phyloP scores from a whole-genome alignment of 2,797 vertebrate species.

The Myripristis jacobus region DNA sequence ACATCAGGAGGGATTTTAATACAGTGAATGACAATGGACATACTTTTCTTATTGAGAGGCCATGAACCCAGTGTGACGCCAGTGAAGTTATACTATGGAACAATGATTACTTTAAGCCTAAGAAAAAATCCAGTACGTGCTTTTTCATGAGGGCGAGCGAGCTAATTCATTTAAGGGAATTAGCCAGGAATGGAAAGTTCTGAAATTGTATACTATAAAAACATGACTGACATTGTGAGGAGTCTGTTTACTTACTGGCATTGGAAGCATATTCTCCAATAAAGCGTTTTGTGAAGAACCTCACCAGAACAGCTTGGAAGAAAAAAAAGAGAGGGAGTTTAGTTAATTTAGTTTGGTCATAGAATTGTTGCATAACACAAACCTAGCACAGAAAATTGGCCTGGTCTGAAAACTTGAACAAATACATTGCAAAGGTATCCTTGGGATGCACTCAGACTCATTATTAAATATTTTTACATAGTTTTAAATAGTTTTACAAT shows the following conservation, averaged over 20 bases:
- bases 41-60: conserved; percentile 28
- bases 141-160: conserved; percentile 50
- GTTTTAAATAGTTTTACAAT: too few species aligned
- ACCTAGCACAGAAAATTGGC: neutral
- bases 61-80: conserved; percentile 46
- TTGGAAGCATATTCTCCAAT: conserved; percentile 83
- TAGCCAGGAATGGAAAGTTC: conserved; percentile 51
- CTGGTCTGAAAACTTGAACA: neutral
- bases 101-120: conserved; percentile 60
- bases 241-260: conserved; percentile 70
- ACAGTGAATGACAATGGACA: conserved; percentile 36
- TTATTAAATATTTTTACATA: too few species aligned
- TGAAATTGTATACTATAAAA: conserved; percentile 34
- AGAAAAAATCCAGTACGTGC: conserved; percentile 47
- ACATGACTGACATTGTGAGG: conserved; percentile 60
- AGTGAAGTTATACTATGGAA: conserved; percentile 51
- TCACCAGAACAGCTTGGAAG: conserved; percentile 76
- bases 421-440: neutral
- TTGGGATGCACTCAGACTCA: too few species aligned
- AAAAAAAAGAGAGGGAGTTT: conserved; percentile 12
- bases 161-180: conserved; percentile 58
- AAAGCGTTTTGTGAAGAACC: conserved; percentile 81
- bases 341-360: too few species aligned
- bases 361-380: neutral
- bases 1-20: conserved; percentile 23